Conservation (phyloP, 1,140 invertebrate species). For the Cherax destructor region DNA sequence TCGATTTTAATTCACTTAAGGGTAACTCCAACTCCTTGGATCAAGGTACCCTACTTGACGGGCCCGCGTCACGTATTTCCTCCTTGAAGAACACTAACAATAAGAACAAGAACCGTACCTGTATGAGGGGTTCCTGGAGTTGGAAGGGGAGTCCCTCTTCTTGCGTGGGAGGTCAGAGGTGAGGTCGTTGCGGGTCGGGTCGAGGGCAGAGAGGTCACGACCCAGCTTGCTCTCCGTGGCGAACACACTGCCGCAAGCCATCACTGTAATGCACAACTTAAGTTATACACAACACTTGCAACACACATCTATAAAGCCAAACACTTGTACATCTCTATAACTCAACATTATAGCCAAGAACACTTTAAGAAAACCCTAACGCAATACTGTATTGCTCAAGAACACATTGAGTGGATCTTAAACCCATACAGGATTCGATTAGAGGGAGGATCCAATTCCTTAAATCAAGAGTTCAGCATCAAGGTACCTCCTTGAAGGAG, state of each 20-base stretch:
- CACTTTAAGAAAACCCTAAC: not conserved
- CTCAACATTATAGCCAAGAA: not conserved
- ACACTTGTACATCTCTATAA: too few relatives aligned
- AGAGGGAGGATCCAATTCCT: not conserved
- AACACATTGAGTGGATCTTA: not conserved
- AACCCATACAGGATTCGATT: not conserved
- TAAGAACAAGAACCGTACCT: not conserved
- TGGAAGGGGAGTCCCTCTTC: constrained; percentile 6
- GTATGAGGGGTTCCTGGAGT: constrained; percentile 3
- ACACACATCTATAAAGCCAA: too few relatives aligned
- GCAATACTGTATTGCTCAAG: not conserved
- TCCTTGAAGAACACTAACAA: too few relatives aligned
- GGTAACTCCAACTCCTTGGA: too few relatives aligned
- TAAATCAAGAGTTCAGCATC: too few relatives aligned
- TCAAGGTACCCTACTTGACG: too few relatives aligned
- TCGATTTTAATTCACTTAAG: too few relatives aligned
- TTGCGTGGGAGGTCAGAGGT: not conserved
- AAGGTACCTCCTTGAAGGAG: too few relatives aligned
- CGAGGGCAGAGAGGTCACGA: constrained; percentile 26
- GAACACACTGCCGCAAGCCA: constrained; percentile 38
- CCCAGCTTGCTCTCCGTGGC: constrained; percentile 35
- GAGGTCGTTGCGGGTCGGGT: constrained; percentile 11
- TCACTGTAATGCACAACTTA: not conserved
- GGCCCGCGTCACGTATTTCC: too few relatives aligned
- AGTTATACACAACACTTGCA: not conserved